Percentiles rank a stretch among this genome's conserved stretches.
These are phyloP conservation scores for Thymallus thymallus DNA, from an alignment of 2,113 vertebrate species.

Conservation along the genomic window DNA sequence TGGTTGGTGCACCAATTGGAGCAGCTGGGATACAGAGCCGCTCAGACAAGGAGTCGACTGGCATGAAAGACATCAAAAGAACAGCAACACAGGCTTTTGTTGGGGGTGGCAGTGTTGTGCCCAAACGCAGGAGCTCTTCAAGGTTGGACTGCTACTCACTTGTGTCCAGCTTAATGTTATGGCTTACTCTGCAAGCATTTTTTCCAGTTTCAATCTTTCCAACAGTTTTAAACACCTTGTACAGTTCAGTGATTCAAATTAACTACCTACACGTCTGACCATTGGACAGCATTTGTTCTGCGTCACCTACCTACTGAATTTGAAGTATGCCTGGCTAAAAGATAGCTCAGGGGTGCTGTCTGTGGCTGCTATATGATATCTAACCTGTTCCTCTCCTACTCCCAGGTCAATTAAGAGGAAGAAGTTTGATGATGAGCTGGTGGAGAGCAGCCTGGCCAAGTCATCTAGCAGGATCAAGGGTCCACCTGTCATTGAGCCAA, in stretches of 20 bases:
- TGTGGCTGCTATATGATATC: background rate
- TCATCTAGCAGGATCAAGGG: conserved; percentile 90
- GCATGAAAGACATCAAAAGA: conserved; percentile 81
- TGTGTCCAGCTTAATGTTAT: background rate
- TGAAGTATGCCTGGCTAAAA: background rate
- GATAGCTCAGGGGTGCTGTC: no score
- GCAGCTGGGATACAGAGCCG: conserved; percentile 84
- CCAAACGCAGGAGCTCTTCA: conserved; percentile 93
- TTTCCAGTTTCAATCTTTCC: background rate
- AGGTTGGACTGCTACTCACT: conserved; percentile 70
- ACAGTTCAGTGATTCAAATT: no score
- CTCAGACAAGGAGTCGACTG: conserved; percentile 86
- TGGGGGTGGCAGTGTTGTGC: conserved; percentile 77
- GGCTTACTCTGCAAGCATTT: background rate
- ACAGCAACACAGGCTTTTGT: conserved; percentile 79
- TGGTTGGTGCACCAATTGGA: conserved; percentile 76
- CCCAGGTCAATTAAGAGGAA: conserved; percentile 93
- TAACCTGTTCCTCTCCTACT: background rate
- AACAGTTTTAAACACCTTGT: background rate
- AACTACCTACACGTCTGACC: background rate
- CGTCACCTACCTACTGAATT: background rate
- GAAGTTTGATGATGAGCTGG: conserved; percentile 96
- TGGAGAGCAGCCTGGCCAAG: conserved; percentile 94
- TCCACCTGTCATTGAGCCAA: conserved; percentile 81
- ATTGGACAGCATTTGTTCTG: background rate